These are phyloP conservation scores for Motacilla alba DNA, from an alignment of 2,113 vertebrate genomes.

Conservation along the genomic window DNA sequence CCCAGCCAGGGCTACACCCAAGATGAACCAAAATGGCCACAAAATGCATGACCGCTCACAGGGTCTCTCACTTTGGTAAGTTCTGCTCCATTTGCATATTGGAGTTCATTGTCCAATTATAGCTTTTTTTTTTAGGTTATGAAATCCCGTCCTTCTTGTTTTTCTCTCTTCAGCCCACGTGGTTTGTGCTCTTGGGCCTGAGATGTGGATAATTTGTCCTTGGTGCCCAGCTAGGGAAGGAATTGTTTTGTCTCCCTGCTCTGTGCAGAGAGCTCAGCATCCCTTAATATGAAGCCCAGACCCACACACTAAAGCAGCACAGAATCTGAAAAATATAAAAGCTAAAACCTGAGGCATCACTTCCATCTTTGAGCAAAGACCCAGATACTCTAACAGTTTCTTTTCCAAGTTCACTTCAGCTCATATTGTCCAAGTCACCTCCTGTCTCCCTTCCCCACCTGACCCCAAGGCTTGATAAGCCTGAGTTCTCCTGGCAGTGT, in stretches of 20 bases:
- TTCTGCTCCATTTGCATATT: background rate
- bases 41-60: rapidly evolving
- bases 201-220: background rate
- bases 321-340: background rate
- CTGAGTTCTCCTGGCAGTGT: background rate
- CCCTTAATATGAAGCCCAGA: rapidly evolving
- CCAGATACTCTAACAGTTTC: background rate
- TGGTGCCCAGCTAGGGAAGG: background rate
- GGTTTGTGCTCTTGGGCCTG: background rate
- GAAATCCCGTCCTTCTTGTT: background rate
- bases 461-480: background rate
- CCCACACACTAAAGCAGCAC: background rate
- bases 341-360: background rate
- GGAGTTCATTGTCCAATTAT: background rate
- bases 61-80: background rate
- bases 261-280: background rate
- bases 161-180: background rate
- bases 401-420: background rate
- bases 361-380: background rate
- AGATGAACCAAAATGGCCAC: background rate
- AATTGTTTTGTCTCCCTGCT: background rate
- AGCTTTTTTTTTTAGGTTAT: background rate
- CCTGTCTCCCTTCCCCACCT: background rate
- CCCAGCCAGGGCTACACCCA: background rate
- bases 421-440: background rate